Conservation (phyloP, 1,140 invertebrate genomes). For the Antheraea mylitta region DNA sequence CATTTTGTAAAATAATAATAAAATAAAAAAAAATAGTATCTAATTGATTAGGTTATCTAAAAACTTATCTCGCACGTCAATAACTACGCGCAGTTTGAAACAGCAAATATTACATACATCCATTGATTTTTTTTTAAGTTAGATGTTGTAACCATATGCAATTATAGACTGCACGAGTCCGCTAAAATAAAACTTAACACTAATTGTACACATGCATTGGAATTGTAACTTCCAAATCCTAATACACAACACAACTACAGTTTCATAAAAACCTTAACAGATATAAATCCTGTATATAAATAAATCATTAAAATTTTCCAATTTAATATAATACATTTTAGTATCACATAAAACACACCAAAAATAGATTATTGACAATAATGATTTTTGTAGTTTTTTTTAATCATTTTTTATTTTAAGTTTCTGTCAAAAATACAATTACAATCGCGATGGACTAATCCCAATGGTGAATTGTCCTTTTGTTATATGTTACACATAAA, state of each 20-base stretch:
- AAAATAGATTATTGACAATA: not conserved
- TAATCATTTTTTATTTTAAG: not conserved
- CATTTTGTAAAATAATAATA: not conserved
- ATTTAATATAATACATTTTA: constrained; percentile 1
- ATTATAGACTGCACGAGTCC: not conserved
- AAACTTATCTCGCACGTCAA: too few species aligned
- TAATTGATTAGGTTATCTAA: too few species aligned
- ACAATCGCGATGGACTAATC: too few species aligned
- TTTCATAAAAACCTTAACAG: not conserved
- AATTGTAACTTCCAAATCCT: not conserved
- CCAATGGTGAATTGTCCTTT: too few species aligned
- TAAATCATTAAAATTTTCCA: not conserved
- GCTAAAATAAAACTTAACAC: not conserved
- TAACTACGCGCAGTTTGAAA: too few species aligned
- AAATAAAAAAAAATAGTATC: too few species aligned
- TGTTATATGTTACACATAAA: too few species aligned
- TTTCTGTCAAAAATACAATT: not conserved
- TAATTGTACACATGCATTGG: not conserved
- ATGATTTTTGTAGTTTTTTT: not conserved
- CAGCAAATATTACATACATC: too few species aligned
- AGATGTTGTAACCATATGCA: not conserved
- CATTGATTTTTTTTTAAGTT: too few species aligned
- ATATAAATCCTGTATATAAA: not conserved
- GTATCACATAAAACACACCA: not conserved
- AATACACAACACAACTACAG: not conserved